phyloP scores from a whole-genome alignment of 2,113 vertebrate genomes.

The Pelodiscus sinensis region DNA sequence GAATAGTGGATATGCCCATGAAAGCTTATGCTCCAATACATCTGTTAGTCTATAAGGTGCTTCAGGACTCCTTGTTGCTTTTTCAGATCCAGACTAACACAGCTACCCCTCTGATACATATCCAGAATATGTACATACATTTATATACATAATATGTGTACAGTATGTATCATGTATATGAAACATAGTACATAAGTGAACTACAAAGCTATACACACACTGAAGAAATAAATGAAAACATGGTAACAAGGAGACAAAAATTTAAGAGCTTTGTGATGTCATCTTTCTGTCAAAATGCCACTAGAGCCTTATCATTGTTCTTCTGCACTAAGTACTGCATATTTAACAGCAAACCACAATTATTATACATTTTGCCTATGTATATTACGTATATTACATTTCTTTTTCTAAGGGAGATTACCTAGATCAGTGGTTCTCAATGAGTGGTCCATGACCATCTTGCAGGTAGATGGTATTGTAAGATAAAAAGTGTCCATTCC shows the following conservation, averaged over 20 bases:
- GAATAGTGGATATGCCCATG: too few relatives aligned
- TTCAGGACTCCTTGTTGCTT: too few relatives aligned
- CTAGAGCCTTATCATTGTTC: background rate
- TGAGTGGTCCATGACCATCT: background rate
- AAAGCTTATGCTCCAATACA: too few relatives aligned
- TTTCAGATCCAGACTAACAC: too few relatives aligned
- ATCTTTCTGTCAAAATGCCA: background rate
- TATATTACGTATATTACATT: background rate
- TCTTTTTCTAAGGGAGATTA: background rate
- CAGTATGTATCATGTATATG: background rate
- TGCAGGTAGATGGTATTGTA: background rate
- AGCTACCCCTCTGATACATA: background rate
- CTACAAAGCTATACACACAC: background rate
- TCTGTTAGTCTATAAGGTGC: too few relatives aligned
- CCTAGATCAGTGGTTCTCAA: background rate
- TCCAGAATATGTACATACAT: background rate
- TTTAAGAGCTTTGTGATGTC: background rate
- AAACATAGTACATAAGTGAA: fast-evolving
- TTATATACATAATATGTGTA: background rate
- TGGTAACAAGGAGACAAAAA: background rate
- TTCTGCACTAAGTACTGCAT: background rate
- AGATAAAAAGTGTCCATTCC: background rate
- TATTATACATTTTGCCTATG: background rate
- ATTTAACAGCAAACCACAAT: background rate
- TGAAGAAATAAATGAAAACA: background rate